phyloP scores from a whole-genome alignment of 1,140 invertebrate species.

The Zaprionus ghesquierei region DNA sequence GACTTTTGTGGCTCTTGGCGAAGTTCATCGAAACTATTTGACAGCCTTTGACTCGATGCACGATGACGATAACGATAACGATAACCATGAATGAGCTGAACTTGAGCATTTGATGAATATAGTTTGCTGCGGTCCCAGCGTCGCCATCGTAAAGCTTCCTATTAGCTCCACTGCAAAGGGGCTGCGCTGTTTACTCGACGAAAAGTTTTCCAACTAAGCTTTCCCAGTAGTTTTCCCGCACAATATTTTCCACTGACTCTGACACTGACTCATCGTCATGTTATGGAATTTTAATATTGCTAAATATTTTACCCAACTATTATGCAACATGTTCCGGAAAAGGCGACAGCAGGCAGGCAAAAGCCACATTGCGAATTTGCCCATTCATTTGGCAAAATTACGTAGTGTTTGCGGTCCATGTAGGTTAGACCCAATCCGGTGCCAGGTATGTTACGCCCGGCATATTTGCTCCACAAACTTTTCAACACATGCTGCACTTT shows the following conservation, averaged over 20 bases:
- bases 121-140: slow-evolving; percentile 17
- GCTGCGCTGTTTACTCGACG: background rate
- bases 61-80: slow-evolving; percentile 36
- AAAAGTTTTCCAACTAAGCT: background rate
- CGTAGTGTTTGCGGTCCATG: slow-evolving; percentile 33
- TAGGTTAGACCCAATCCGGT: background rate
- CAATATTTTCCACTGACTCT: background rate
- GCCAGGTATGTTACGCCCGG: slow-evolving; percentile 18
- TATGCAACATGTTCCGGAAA: background rate
- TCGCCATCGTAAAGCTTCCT: slow-evolving; percentile 24
- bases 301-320: background rate
- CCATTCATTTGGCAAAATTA: slow-evolving; percentile 27
- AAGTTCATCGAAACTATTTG: slow-evolving; percentile 77
- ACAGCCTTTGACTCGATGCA: slow-evolving; percentile 59
- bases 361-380: background rate
- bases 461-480: slow-evolving; percentile 5
- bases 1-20: slow-evolving; percentile 45
- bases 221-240: background rate
- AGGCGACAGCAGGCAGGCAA: background rate
- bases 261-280: background rate
- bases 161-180: slow-evolving; percentile 29
- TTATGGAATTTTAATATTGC: background rate
- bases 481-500: slow-evolving; percentile 55
- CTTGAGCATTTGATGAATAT: slow-evolving; percentile 52
- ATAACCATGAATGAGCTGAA: slow-evolving; percentile 33